phyloP scores from a whole-genome alignment of 2,888 invertebrate genomes.

The Drosophila koepferae region DNA sequence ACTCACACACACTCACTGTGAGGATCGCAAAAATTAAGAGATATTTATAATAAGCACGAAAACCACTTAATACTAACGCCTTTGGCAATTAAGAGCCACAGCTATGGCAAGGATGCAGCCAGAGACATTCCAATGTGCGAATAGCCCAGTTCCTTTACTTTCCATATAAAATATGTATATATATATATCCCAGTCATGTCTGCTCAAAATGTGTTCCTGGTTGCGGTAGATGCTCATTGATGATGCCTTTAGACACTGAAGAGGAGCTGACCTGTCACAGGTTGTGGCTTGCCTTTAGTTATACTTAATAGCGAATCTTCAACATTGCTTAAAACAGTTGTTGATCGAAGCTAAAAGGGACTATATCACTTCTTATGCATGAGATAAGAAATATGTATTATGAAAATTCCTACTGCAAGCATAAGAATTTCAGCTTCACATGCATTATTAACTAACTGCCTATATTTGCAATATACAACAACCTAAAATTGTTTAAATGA shows the following conservation, averaged over 20 bases:
- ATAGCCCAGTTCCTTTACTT: slow-evolving; percentile 36
- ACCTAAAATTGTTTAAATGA: background rate
- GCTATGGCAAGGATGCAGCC: slow-evolving; percentile 61
- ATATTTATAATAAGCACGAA: slow-evolving; percentile 85
- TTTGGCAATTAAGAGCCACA: slow-evolving; percentile 82
- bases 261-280: background rate
- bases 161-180: slow-evolving; percentile 10
- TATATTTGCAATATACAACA: background rate
- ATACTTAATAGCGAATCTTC: background rate
- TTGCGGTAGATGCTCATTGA: slow-evolving; percentile 4
- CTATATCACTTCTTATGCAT: background rate
- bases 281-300: too few relatives aligned
- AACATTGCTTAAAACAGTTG: background rate
- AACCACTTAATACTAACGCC: slow-evolving; percentile 85
- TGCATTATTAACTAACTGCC: background rate
- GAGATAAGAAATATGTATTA: background rate
- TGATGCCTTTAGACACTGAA: background rate
- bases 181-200: background rate
- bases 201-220: slow-evolving; percentile 2
- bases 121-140: slow-evolving; percentile 55
- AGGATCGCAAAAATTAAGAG: slow-evolving; percentile 83
- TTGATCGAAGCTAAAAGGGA: background rate
- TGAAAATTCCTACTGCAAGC: too few relatives aligned
- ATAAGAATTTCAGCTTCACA: background rate
- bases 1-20: slow-evolving; percentile 31